Conservation (phyloP, 92 coral and sea anemone genomes). For the Isaurus tuberculatus region DNA sequence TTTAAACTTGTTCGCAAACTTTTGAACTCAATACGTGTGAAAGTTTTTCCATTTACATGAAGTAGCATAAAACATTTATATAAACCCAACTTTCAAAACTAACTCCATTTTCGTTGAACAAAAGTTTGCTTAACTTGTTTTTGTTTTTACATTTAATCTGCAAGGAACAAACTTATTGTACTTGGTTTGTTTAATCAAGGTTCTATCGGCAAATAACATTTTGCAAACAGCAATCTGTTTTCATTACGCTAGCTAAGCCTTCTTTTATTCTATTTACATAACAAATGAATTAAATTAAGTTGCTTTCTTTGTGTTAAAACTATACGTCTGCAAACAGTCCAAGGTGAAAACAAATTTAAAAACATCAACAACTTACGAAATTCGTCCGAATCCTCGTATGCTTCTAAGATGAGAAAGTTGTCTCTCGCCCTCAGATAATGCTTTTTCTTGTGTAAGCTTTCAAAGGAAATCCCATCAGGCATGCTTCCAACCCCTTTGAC, state of each 20-base stretch:
- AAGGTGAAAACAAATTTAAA: background rate
- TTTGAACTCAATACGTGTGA: too few species aligned
- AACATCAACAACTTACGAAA: conserved; percentile 75
- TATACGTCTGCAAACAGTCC: background rate
- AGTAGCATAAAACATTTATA: too few species aligned
- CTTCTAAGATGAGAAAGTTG: conserved; percentile 82
- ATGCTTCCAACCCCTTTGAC: conserved; percentile 95
- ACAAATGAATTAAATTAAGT: background rate
- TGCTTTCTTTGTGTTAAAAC: background rate
- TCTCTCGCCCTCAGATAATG: conserved; percentile 89
- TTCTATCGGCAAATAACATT: background rate
- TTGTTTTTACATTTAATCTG: background rate
- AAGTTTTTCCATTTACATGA: too few species aligned
- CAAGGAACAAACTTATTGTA: background rate
- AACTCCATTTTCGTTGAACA: too few species aligned
- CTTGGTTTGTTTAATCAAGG: background rate
- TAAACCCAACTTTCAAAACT: too few species aligned
- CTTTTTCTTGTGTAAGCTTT: conserved; percentile 82
- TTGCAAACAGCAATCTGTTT: background rate
- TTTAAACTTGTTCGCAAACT: too few species aligned
- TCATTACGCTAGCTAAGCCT: background rate
- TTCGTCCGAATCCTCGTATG: conserved; percentile 91
- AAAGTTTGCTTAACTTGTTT: background rate
- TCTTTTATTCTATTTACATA: background rate
- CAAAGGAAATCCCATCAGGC: conserved; percentile 93